phyloP scores from a whole-genome alignment of 2,113 vertebrate species.

The Probosciger aterrimus region DNA sequence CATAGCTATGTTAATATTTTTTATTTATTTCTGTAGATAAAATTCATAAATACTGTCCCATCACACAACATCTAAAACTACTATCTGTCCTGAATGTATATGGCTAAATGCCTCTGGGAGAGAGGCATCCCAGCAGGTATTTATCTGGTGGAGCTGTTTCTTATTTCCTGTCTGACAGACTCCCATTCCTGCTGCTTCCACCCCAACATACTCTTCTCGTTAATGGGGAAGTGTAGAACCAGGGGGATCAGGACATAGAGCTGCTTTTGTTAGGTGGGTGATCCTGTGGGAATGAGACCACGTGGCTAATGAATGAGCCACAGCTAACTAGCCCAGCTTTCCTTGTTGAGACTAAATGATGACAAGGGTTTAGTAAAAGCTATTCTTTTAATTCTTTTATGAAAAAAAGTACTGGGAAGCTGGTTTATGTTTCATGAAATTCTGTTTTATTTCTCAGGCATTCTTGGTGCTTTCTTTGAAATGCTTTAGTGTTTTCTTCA shows the following conservation, averaged over 20 bases:
- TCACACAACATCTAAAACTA: background rate
- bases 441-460: background rate
- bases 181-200: background rate
- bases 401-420: background rate
- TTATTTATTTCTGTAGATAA: background rate
- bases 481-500: background rate
- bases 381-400: background rate
- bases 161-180: background rate
- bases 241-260: background rate
- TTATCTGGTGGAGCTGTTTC: background rate
- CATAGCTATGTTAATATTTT: background rate
- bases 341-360: background rate
- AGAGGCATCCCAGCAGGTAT: background rate
- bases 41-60: background rate
- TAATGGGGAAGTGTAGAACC: background rate
- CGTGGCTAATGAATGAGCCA: background rate
- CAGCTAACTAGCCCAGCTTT: background rate
- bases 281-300: background rate
- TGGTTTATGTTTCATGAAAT: background rate
- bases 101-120: background rate
- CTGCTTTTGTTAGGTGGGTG: background rate
- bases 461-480: background rate
- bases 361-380: background rate
- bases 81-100: background rate
- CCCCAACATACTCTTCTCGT: background rate